Evolutionary conservation across 2,797 vertebrate species (phyloP), one percentile per base, ranked within the genome.

Genomic region (Pygocentrus nattereri): DNA sequence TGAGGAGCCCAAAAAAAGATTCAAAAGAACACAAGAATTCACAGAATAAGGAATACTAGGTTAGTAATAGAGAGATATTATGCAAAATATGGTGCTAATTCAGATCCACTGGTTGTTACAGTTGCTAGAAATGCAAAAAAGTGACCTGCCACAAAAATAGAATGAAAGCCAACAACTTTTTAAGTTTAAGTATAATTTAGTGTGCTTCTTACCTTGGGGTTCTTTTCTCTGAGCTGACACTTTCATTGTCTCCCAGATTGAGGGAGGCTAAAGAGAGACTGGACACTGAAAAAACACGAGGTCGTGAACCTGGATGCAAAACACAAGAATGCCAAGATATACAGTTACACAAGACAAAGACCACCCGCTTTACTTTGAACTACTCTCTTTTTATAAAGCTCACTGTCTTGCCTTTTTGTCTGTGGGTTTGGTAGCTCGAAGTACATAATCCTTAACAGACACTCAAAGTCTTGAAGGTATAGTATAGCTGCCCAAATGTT

Each of bases 191-290:
- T 78, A n/a, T 41, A 5, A 21, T 23, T 38, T 49, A 34, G 5
- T 47, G 54, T 44, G 25, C 18, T 56, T 56, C 92, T 96, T 94
- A 99, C 98, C 98, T 97, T 83, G 96, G 95, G 1, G 95, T 94
- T 90, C 96, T 96, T 94, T 96, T 98, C 86, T 97, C 97, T 15
- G 97, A 97, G 74, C 94, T 95, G 88, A 96, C 84, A 19, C 96
- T 97, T 88, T 98, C 96, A n/a, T 88, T 95, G 88, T 99, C 97
- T 74, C 96, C 97, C 78, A 96, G 95, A 92, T 93, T 97, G 89
- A 99, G 94, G 13, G 98, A 99, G 18, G 97, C 97, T 88, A 99
- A 88, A 87, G 97, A 98, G 88, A 99, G 94, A 90, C 97, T 98
- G 90, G 97, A 99, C 87, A 97, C 98, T 99, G 95, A 96, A 96